Evolutionary conservation across 1,140 invertebrate species (phyloP), one percentile per base, ranked within the genome.

Genomic region (Rhopalosiphum padi): DNA sequence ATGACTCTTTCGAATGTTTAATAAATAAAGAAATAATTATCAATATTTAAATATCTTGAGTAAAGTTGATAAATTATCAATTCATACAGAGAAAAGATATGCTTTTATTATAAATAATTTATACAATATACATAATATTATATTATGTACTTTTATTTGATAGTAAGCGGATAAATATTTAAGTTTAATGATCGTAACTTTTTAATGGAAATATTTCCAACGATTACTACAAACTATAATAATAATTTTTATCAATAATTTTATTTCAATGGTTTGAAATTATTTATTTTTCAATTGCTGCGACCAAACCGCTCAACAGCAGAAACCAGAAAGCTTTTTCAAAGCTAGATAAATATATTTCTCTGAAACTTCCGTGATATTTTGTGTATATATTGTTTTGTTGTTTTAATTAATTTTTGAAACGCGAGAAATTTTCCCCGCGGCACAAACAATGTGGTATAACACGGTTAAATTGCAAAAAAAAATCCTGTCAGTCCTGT

Each of bases 391-490:
- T 6, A 77, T n/a, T n/a, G 60, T n/a, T 77, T 77, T 77, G 60
- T 77, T 77, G 30, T 77, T 77, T 77, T 77, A 77, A 77, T 77
- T 77, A 77, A 77, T 77, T 77, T 77, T n/a, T 77, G 60, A 77
- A 68, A 68, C 30, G 11, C 4, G 60, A n/a, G 15, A 77, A 77
- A n/a, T n/a, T 77, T n/a, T 21, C 30, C 60, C 15, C n/a, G n/a
- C 4, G n/a, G 15, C 15, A n/a, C 60, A 77, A 77, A 77, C 60
- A 77, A 77, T n/a, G 30, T 18, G 30, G 60, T 77, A 77, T 77
- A n/a, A n/a, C 60, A n/a, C 15, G 30, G 30, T n/a, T 77, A 77
- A 77, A 77, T 18, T 77, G 5, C 5, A 15, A 77, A n/a, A 77
- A 68, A 77, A 77, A 77, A 77, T 77, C 30, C 15, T 77, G 60